Percentiles rank a stretch among this genome's conserved stretches.
These are phyloP conservation scores for Parasteatoda tepidariorum DNA, from an alignment of 1,140 invertebrate genomes.

Conservation along the genomic window DNA sequence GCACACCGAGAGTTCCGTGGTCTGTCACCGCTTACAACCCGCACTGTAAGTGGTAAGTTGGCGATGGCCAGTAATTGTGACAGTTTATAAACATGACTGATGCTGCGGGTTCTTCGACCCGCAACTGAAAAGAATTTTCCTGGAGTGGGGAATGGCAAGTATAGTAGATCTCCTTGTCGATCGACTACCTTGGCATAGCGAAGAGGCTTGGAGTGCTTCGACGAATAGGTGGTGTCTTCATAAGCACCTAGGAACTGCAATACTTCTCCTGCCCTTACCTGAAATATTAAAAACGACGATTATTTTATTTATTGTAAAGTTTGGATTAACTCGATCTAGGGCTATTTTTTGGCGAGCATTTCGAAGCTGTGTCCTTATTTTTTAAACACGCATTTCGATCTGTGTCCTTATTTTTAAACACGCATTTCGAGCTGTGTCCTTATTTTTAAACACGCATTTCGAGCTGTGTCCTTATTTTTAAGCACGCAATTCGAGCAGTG, in stretches of 20 bases:
- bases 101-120: conserved; percentile 30
- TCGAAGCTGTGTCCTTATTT: too few species aligned
- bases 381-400: too few species aligned
- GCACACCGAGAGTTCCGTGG: conserved; percentile 33
- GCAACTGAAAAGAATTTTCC: conserved; percentile 53
- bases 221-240: conserved; percentile 55
- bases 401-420: too few species aligned
- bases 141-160: conserved; percentile 29
- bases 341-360: too few species aligned
- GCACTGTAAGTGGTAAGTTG: conserved; percentile 39
- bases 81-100: conserved; percentile 57
- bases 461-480: too few species aligned
- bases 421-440: too few species aligned
- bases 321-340: too few species aligned
- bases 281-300: background rate
- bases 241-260: conserved; percentile 58
- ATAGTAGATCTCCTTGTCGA: conserved; percentile 43
- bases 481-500: too few species aligned
- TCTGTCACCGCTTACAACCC: conserved; percentile 41
- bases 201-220: conserved; percentile 39
- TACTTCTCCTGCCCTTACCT: conserved; percentile 48
- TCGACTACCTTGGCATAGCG: conserved; percentile 57
- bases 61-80: conserved; percentile 44
- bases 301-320: background rate
- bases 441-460: too few species aligned